Percentiles rank a stretch among this genome's conserved stretches.
Evolutionary conservation across 2,113 vertebrate genomes (phyloP).

Genomic region (Tylochromis polylepis): DNA sequence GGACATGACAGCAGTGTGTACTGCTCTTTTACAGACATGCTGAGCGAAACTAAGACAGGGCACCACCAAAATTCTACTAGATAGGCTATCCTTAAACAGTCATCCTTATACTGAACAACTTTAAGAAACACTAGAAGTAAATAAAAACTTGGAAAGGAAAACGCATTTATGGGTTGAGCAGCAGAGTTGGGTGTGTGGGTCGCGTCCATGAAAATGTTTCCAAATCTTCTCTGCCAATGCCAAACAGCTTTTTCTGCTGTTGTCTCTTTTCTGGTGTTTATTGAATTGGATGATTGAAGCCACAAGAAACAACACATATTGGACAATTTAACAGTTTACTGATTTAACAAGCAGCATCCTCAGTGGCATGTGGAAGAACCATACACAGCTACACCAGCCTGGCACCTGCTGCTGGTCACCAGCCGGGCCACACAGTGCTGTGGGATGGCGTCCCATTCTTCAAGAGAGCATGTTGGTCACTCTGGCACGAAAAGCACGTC

Average conservation of each 20-base stretch:
- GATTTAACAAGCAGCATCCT: background rate
- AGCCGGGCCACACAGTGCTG: background rate
- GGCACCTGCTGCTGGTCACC: background rate
- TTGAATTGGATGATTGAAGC: background rate
- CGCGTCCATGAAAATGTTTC: no score
- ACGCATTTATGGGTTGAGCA: background rate
- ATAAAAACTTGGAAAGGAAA: background rate
- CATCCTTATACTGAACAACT: background rate
- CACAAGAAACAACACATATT: background rate
- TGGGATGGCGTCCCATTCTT: background rate
- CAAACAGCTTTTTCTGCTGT: background rate
- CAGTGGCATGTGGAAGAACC: background rate
- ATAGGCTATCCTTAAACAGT: background rate
- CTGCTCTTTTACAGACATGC: background rate
- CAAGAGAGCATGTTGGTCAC: background rate
- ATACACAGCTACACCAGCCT: background rate
- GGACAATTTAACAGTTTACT: background rate
- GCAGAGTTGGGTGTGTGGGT: background rate
- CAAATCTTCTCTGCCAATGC: no score
- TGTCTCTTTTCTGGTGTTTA: background rate
- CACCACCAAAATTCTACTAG: background rate
- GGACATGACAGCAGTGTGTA: conserved; percentile 26
- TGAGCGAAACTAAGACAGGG: background rate
- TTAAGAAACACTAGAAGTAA: background rate
- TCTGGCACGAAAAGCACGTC: background rate